Percentiles rank a stretch among this genome's conserved stretches.
Evolutionary conservation across 2,797 vertebrate genomes (phyloP).

Genomic region (Oryzias sinensis): DNA sequence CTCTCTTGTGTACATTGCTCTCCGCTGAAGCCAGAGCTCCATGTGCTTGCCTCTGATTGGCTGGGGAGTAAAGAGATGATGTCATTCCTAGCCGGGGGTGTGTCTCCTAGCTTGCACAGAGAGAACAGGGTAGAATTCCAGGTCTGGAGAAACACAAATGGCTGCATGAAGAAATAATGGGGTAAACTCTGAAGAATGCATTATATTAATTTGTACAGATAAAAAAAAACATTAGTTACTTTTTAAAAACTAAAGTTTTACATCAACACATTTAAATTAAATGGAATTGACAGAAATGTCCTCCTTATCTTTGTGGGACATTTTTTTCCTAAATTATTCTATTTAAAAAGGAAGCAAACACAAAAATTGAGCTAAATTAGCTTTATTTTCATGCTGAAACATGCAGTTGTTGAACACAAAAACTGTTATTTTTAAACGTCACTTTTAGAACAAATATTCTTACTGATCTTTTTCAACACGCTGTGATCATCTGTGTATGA

Average conservation of each 20-base stretch:
- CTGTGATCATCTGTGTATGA: too few species aligned
- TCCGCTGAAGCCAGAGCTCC: constrained; percentile 80
- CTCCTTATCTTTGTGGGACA: too few species aligned
- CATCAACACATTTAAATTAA: too few species aligned
- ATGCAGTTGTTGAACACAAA: too few species aligned
- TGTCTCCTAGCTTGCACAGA: constrained; percentile 29
- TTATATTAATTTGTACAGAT: background rate
- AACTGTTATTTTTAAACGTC: too few species aligned
- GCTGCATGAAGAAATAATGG: constrained; percentile 14
- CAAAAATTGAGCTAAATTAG: background rate
- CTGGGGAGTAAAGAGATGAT: constrained; percentile 75
- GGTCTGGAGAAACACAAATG: constrained; percentile 26
- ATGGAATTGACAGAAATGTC: too few species aligned
- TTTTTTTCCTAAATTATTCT: background rate
- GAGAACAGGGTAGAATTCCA: constrained; percentile 44
- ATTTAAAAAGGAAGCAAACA: background rate
- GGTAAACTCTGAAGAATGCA: constrained; percentile 6
- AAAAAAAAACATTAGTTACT: background rate
- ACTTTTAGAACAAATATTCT: too few species aligned
- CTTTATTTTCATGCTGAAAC: background rate
- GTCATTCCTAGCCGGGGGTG: constrained; percentile 76
- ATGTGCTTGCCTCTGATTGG: constrained; percentile 80
- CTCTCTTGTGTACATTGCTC: constrained; percentile 80
- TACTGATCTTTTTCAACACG: too few species aligned
- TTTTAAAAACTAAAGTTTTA: too few species aligned